A percentile compares a stretch with the other conserved stretches of the same genome.
Conservation (phyloP, 2,797 vertebrate genomes). For the Spondyliosoma cantharus region DNA sequence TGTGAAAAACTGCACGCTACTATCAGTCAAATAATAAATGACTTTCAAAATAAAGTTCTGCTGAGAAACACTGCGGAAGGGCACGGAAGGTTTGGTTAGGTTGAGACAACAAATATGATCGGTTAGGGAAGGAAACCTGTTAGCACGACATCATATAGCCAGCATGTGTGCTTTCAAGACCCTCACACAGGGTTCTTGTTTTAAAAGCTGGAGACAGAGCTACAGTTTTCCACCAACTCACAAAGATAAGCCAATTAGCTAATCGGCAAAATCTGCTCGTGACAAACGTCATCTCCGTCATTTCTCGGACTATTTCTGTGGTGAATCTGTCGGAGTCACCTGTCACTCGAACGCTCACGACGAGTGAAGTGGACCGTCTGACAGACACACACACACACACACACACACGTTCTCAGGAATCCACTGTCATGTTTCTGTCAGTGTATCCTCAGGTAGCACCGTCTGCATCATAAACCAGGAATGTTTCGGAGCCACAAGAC, state of each 20-base stretch:
- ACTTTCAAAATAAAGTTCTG: too few relatives aligned
- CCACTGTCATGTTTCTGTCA: conserved; percentile 72
- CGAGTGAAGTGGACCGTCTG: too few relatives aligned
- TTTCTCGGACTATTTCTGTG: too few relatives aligned
- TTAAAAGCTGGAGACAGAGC: not conserved
- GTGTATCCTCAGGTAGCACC: conserved; percentile 67
- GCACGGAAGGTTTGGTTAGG: too few relatives aligned
- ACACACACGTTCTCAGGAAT: conserved; percentile 61
- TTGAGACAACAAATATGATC: too few relatives aligned
- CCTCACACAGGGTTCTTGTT: not conserved
- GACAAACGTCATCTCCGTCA: not conserved
- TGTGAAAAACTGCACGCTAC: too few relatives aligned
- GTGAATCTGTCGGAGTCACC: not conserved
- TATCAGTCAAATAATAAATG: too few relatives aligned
- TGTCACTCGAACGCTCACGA: not conserved
- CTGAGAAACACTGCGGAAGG: too few relatives aligned
- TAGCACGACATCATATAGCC: not conserved
- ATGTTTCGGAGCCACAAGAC: conserved; percentile 53
- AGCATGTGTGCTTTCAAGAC: not conserved
- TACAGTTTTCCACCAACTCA: not conserved
- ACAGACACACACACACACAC: conserved; percentile 9
- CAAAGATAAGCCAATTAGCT: not conserved
- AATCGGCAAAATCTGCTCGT: not conserved
- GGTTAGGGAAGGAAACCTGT: not conserved
- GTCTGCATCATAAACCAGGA: conserved; percentile 48